Evolutionary conservation across 2,888 invertebrate genomes (phyloP).

Genomic region (Itoplectis maculator): DNA sequence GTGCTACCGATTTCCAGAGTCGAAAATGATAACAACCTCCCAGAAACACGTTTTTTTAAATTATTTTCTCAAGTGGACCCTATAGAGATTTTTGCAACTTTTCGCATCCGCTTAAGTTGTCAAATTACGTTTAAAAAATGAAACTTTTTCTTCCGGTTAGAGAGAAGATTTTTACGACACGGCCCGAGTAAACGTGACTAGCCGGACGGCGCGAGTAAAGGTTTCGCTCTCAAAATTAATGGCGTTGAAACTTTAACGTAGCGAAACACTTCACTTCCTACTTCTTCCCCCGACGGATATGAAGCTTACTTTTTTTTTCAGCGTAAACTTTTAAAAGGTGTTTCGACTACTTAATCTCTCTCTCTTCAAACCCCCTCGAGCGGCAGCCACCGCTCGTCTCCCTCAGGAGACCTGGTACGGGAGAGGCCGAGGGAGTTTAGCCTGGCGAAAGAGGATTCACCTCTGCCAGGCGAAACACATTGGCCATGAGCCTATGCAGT

Average conservation of each 20-base stretch:
- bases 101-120: background rate
- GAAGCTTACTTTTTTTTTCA: slow-evolving; percentile 51
- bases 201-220: slow-evolving; percentile 42
- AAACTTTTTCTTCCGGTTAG: slow-evolving; percentile 11
- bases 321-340: slow-evolving; percentile 76
- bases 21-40: too few species aligned
- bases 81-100: background rate
- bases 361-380: slow-evolving; percentile 63
- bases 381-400: slow-evolving; percentile 63
- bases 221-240: slow-evolving; percentile 65
- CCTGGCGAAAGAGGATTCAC: slow-evolving; percentile 49
- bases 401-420: slow-evolving; percentile 68
- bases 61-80: too few species aligned
- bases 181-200: slow-evolving; percentile 22
- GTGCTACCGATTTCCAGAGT: too few species aligned
- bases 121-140: slow-evolving; percentile 8
- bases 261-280: slow-evolving; percentile 47
- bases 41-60: too few species aligned
- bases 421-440: slow-evolving; percentile 57
- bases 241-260: slow-evolving; percentile 67
- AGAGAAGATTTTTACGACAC: slow-evolving; percentile 19
- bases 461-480: slow-evolving; percentile 7
- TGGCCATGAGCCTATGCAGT: slow-evolving; percentile 34
- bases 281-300: slow-evolving; percentile 48
- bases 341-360: slow-evolving; percentile 76